Evolutionary conservation across 2,888 invertebrate genomes (phyloP), one percentile per base, ranked within the genome.

Genomic region (Hirtodrosophila duncani): DNA sequence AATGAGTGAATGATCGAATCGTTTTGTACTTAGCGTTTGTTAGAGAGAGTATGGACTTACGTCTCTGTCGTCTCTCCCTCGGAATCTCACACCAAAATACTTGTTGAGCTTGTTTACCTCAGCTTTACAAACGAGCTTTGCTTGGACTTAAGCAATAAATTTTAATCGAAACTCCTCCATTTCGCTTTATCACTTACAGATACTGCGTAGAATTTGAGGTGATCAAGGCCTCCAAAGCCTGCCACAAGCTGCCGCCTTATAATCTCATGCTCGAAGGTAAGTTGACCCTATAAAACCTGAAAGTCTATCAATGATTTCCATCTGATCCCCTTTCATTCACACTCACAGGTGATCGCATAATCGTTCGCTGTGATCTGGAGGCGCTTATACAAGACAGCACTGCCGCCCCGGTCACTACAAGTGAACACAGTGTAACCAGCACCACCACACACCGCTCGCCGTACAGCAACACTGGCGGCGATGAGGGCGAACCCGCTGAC

Each of bases 131-230:
- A n/a, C n/a, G n/a, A n/a, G n/a, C n/a, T n/a, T n/a, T n/a, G n/a
- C n/a, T n/a, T n/a, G n/a, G n/a, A n/a, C n/a, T n/a, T n/a, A n/a
- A 36, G 36, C 37, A 14, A 17, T 31, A 16, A 14, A 4, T 18
- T 8, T 20, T 18, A 9, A 5, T 3, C 9, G 10, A 33, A 13
- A 6, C 6, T 1, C 3, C 34, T 21, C 10, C 6, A 1, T 51
- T 23, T 13, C n/a, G 5, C 7, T 38, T 11, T 2, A 8, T 20
- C 90, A 91, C 23, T 57, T 68, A 1, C 91, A 96, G 96, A 85
- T 95, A 96, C 86, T 95, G 95, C 86, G 93, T 95, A 2, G 92
- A 93, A 83, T 96, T 93, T 83, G 92, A 94, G 85, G 92, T 96
- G 44, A 89, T 92, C 61, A 95, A 94, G 87, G 92, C 93, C 7